Evolutionary conservation across 2,797 vertebrate species (phyloP).

Genomic region (Brachymystax lenok): DNA sequence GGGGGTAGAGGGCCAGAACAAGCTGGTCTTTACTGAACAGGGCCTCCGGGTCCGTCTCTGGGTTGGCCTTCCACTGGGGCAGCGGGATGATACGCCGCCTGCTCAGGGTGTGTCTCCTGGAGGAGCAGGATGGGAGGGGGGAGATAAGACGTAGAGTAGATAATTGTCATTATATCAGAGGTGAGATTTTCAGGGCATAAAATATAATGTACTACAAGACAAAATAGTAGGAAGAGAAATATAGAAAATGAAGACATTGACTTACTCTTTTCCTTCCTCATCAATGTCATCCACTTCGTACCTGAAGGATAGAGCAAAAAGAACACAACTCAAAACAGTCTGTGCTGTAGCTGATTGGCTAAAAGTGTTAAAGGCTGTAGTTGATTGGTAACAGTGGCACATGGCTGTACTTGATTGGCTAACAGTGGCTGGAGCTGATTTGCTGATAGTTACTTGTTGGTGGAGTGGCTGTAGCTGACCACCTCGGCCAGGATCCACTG

Average conservation of each 20-base stretch:
- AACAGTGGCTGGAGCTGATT: background rate
- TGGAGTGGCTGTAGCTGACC: slow-evolving; percentile 91
- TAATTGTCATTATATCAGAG: background rate
- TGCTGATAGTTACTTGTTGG: slow-evolving; percentile 80
- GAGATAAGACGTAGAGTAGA: background rate
- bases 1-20: slow-evolving; percentile 91
- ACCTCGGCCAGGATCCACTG: slow-evolving; percentile 95
- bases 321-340: background rate
- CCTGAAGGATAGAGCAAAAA: slow-evolving; percentile 57
- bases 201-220: no score
- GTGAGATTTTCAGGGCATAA: background rate
- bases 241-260: slow-evolving; percentile 26
- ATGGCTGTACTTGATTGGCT: slow-evolving; percentile 1
- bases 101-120: slow-evolving; percentile 89
- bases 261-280: slow-evolving; percentile 95
- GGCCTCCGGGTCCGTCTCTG: slow-evolving; percentile 90
- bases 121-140: background rate
- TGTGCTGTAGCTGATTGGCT: no score
- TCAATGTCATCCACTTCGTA: slow-evolving; percentile 95
- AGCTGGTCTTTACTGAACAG: slow-evolving; percentile 92
- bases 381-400: background rate
- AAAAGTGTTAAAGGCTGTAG: no score
- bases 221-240: background rate
- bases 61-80: slow-evolving; percentile 95
- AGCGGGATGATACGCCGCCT: slow-evolving; percentile 88